Evolutionary conservation across 2,888 invertebrate genomes (phyloP).

Genomic region (Lasioglossum lativentre): DNA sequence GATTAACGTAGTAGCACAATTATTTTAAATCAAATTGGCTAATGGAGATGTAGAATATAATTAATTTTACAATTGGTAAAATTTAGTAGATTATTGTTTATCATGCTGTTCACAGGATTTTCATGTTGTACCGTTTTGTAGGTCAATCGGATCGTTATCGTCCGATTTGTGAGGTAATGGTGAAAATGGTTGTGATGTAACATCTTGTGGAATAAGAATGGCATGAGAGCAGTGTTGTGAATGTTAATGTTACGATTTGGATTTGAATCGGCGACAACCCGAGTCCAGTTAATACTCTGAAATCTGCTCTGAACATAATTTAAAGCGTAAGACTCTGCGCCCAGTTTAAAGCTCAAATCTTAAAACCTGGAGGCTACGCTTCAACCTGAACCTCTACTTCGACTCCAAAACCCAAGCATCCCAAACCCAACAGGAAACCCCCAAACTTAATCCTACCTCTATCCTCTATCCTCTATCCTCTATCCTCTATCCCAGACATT

Average conservation of each 20-base stretch:
- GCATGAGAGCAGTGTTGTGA: neutral
- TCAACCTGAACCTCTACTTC: neutral
- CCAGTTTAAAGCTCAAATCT: too few species aligned
- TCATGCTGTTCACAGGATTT: neutral
- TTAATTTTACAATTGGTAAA: neutral
- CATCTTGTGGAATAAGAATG: neutral
- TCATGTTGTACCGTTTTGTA: neutral
- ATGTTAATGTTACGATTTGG: neutral
- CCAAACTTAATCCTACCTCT: too few species aligned
- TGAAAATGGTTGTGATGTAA: neutral
- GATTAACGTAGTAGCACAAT: neutral
- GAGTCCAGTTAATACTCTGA: too few species aligned
- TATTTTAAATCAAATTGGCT: neutral
- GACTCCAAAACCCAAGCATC: neutral
- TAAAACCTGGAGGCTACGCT: neutral
- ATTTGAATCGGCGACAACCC: neutral
- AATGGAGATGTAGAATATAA: neutral
- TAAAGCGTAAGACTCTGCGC: neutral
- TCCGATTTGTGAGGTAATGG: neutral
- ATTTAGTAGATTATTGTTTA: neutral
- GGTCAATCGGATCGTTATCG: neutral
- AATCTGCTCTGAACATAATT: neutral
- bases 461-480: too few species aligned
- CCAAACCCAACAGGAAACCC: too few species aligned
- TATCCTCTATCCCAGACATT: neutral